These are phyloP conservation scores for Diarsia rubi DNA, from an alignment of 2,888 invertebrate genomes.

Conservation along the genomic window DNA sequence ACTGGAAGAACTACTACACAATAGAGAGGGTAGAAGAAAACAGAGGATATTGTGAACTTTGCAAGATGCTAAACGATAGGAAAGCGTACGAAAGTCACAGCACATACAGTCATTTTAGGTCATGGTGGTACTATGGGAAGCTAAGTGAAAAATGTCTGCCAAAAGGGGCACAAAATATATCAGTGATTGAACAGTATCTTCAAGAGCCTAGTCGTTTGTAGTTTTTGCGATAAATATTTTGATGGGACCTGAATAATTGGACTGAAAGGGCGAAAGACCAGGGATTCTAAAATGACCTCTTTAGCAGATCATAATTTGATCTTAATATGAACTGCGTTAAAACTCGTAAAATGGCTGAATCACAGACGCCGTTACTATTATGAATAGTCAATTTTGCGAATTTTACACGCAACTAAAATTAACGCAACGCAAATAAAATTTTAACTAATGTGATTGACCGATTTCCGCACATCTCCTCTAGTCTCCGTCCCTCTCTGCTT, in stretches of 20 bases:
- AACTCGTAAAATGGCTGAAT: no score
- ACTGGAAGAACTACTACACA: conserved; percentile 79
- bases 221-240: neutral
- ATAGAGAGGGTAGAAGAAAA: conserved; percentile 68
- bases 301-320: no score
- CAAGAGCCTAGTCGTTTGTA: conserved; percentile 40
- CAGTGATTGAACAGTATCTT: conserved; percentile 68
- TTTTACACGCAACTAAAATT: no score
- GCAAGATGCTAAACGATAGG: conserved; percentile 75
- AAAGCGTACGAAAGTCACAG: conserved; percentile 58
- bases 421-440: no score
- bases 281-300: no score
- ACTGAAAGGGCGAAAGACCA: no score
- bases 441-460: no score
- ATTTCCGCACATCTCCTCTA: no score
- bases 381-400: no score
- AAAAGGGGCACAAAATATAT: conserved; percentile 69
- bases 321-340: no score
- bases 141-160: conserved; percentile 70
- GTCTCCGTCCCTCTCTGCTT: no score
- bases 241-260: neutral
- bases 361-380: no score
- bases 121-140: conserved; percentile 81
- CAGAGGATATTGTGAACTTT: conserved; percentile 79
- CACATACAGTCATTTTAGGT: conserved; percentile 74